Evolutionary conservation across 2,888 invertebrate species (phyloP), one percentile per base, ranked within the genome.

Genomic region (Amaurobius ferox): DNA sequence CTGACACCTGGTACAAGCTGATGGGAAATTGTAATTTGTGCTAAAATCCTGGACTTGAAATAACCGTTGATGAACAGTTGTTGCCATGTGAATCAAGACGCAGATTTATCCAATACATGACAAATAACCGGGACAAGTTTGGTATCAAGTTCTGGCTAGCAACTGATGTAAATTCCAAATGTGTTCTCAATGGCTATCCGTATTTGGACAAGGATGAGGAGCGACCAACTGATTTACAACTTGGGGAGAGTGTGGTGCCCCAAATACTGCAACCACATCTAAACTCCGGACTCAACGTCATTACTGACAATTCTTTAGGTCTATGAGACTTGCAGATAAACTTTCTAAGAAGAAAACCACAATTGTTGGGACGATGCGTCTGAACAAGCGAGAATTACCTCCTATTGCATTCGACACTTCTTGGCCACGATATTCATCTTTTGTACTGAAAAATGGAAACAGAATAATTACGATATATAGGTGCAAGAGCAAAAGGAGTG

Each of bases 141-240:
- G 35, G 39, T 11, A 74, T 74, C 28, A 74, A 74, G 39, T 74
- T 73, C 30, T 73, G 55, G 73, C 30, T 73, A 16, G 73, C 55
- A 32, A n/a, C 61, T 32, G 35, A 62, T 11, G 28, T 62, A 35
- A 19, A 39, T 19, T 23, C 62, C n/a, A 66, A 76, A 39, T 66
- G 70, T 28, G 40, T 64, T 32, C 9, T 66, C 9, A 76, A 76
- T 76, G 76, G 64, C 6, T 66, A 11, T 40, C 40, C 64, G 5
- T 66, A 64, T 13, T 40, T 66, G 16, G 66, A 19, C 13, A 66
- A 39, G n/a, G 40, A 76, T 62, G 40, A 66, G 1, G 29, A 26
- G 29, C 39, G 44, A 2, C 39, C 29, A 44, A 28, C 71, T 48
- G 71, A 48, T 26, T 28, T 29, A 48, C 28, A 28, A 11, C 48